Evolutionary conservation across 2,113 vertebrate genomes (phyloP).

Genomic region (Panurus biarmicus): DNA sequence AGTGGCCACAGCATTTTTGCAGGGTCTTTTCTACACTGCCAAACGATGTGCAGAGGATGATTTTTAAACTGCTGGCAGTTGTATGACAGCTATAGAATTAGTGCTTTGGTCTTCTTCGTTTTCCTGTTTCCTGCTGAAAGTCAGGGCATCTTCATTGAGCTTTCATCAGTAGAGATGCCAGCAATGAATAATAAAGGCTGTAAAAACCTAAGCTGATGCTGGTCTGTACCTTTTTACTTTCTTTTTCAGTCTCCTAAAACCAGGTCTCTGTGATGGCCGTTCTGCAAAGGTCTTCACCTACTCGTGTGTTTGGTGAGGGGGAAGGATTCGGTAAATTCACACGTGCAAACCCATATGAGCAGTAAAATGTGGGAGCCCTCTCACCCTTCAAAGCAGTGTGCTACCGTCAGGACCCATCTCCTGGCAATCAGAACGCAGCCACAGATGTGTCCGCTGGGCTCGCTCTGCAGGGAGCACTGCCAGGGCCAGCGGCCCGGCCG

Average conservation of each 20-base stretch:
- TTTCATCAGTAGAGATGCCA: neutral
- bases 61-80: neutral
- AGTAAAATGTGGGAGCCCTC: neutral
- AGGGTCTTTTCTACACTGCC: neutral
- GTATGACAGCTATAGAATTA: neutral
- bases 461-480: constrained; percentile 96
- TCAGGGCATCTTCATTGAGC: neutral
- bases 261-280: neutral
- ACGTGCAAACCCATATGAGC: rapidly evolving
- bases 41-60: neutral
- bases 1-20: neutral
- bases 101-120: neutral
- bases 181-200: neutral
- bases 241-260: neutral
- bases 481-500: constrained; percentile 91
- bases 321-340: neutral
- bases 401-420: constrained; percentile 89
- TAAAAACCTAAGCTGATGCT: neutral
- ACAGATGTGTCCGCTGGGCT: constrained; percentile 88
- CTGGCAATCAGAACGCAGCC: constrained; percentile 90
- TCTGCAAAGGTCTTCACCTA: neutral
- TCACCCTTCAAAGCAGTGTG: constrained; percentile 96
- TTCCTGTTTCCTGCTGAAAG: neutral
- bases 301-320: rapidly evolving
- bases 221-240: neutral